Percentiles rank a stretch among this genome's conserved stretches.
phyloP scores from a whole-genome alignment of 2,888 invertebrate species.

The Notodonta ziczac region DNA sequence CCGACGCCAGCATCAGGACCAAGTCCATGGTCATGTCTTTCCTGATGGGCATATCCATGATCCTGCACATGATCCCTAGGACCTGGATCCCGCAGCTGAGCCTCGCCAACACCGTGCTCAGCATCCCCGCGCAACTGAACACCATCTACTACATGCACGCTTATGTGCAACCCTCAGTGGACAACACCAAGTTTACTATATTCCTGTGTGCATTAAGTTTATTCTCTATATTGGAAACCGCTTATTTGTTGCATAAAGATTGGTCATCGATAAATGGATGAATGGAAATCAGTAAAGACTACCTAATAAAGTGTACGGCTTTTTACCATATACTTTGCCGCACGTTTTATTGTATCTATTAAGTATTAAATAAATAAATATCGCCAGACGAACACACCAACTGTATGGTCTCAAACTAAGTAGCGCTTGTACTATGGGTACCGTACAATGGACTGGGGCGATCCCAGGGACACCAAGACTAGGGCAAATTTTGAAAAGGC shows the following conservation, averaged over 20 bases:
- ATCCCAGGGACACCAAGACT: too few species aligned
- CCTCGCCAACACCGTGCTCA: slow-evolving; percentile 47
- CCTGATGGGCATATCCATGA: slow-evolving; percentile 30
- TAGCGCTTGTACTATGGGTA: too few species aligned
- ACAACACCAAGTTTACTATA: slow-evolving; percentile 41
- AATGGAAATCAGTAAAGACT: slow-evolving; percentile 25
- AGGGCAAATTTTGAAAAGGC: too few species aligned
- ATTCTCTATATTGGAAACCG: slow-evolving; percentile 47
- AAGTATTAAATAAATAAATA: too few species aligned
- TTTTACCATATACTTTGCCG: too few species aligned
- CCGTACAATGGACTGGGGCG: too few species aligned
- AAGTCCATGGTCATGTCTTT: slow-evolving; percentile 35
- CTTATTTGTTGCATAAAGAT: slow-evolving; percentile 51
- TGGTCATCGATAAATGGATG: slow-evolving; percentile 30
- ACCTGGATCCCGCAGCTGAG: slow-evolving; percentile 45
- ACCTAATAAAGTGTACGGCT: background rate
- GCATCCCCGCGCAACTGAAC: slow-evolving; percentile 53
- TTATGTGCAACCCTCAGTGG: slow-evolving; percentile 42
- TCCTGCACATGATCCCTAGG: slow-evolving; percentile 37
- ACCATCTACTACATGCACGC: slow-evolving; percentile 49
- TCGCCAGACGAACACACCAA: too few species aligned
- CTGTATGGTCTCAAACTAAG: too few species aligned
- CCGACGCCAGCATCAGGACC: slow-evolving; percentile 26
- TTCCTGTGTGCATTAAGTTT: slow-evolving; percentile 42
- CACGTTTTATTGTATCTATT: too few species aligned